These are phyloP conservation scores for Epizoanthus illoricatus DNA, from an alignment of 92 coral and sea anemone species.

Conservation along the genomic window DNA sequence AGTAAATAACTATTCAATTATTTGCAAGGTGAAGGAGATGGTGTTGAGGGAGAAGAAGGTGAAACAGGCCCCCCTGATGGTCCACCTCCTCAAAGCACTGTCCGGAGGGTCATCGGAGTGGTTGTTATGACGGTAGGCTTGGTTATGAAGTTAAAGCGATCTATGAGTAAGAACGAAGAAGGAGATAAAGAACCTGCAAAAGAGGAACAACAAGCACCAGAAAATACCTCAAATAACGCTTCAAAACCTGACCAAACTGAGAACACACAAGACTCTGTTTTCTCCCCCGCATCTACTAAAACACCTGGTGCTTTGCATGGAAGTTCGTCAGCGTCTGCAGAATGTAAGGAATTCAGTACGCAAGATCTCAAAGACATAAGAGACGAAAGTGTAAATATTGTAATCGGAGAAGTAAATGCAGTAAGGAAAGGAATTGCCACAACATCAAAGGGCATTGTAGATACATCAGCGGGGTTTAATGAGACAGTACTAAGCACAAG, in stretches of 20 bases:
- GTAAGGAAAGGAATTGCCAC: not conserved
- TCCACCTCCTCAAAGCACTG: constrained; percentile 50
- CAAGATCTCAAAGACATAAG: constrained; percentile 14
- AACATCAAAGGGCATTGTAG: constrained; percentile 2
- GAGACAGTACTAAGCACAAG: constrained; percentile 19
- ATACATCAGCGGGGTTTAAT: constrained; percentile 6
- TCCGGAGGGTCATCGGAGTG: constrained; percentile 69
- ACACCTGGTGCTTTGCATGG: not conserved
- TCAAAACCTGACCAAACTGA: not conserved
- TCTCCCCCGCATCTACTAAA: not conserved
- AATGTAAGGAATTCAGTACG: not conserved
- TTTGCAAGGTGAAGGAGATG: constrained; percentile 59
- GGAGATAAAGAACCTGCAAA: constrained; percentile 27
- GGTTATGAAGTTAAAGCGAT: constrained; percentile 57
- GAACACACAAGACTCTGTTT: not conserved
- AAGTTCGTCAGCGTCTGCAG: not conserved
- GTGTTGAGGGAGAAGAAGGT: constrained; percentile 26
- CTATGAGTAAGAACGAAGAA: constrained; percentile 42
- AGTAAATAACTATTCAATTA: not conserved
- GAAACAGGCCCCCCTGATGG: constrained; percentile 42
- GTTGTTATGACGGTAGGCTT: constrained; percentile 64
- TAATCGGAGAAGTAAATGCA: not conserved
- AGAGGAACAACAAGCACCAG: constrained; percentile 7
- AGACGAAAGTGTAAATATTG: constrained; percentile 19
- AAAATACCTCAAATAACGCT: not conserved